These are phyloP conservation scores for Papilio elwesi DNA, from an alignment of 2,888 invertebrate genomes.

Conservation along the genomic window DNA sequence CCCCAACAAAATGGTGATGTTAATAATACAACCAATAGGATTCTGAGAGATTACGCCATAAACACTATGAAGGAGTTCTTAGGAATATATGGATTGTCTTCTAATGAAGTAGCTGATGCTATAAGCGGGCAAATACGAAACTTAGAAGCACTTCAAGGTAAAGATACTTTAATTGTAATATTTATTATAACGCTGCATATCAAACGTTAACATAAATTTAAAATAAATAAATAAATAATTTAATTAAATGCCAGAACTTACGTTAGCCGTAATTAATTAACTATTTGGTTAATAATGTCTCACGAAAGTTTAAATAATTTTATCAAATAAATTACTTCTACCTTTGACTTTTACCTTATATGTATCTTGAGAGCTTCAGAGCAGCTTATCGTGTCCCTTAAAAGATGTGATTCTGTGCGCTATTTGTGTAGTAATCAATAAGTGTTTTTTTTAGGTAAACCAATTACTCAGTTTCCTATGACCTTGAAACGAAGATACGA, in stretches of 20 bases:
- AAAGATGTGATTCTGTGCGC: too few relatives aligned
- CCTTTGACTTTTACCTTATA: too few relatives aligned
- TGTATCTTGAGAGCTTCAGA: too few relatives aligned
- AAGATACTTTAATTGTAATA: slow-evolving; percentile 51
- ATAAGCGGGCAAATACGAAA: slow-evolving; percentile 87
- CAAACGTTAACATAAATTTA: too few relatives aligned
- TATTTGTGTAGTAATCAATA: too few relatives aligned
- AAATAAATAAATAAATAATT: too few relatives aligned
- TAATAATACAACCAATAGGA: slow-evolving; percentile 82
- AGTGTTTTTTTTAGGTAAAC: slow-evolving; percentile 65
- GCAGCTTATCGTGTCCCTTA: too few relatives aligned
- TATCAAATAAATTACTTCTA: too few relatives aligned
- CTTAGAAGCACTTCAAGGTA: slow-evolving; percentile 88
- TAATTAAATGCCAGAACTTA: too few relatives aligned
- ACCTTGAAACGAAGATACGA: slow-evolving; percentile 76
- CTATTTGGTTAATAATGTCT: too few relatives aligned
- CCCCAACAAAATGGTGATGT: slow-evolving; percentile 74
- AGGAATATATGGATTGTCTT: slow-evolving; percentile 90
- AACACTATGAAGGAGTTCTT: slow-evolving; percentile 91
- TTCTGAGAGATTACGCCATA: slow-evolving; percentile 90
- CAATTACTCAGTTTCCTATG: slow-evolving; percentile 75
- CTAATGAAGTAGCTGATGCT: slow-evolving; percentile 87
- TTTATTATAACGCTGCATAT: neutral
- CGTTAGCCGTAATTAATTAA: too few relatives aligned
- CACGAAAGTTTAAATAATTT: neutral